Percentiles rank a stretch among this genome's conserved stretches.
Evolutionary conservation across 2,113 vertebrate genomes (phyloP).

Genomic region (Taxidea taxus): DNA sequence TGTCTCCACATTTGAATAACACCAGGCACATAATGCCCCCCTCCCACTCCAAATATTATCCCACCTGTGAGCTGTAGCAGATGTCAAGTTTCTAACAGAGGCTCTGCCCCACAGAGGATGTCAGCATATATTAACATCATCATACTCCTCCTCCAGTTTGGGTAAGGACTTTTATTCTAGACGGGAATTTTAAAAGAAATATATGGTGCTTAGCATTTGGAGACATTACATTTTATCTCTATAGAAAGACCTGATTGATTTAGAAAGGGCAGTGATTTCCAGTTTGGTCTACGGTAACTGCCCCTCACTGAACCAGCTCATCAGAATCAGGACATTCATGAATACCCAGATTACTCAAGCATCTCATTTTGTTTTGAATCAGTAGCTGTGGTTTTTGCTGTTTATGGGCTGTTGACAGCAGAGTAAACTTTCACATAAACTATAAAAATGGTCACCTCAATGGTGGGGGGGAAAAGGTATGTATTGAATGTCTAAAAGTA

Average conservation of each 20-base stretch:
- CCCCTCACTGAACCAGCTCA: neutral
- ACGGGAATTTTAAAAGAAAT: neutral
- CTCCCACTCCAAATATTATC: neutral
- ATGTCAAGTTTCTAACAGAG: neutral
- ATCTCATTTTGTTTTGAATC: conserved; percentile 25
- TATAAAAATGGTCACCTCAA: neutral
- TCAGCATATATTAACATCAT: neutral
- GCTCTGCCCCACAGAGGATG: neutral
- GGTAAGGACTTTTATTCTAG: neutral
- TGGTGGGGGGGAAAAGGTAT: neutral
- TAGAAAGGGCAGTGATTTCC: neutral
- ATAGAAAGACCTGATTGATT: neutral
- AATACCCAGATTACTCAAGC: neutral
- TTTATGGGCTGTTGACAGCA: neutral
- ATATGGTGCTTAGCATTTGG: neutral
- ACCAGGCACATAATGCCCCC: neutral
- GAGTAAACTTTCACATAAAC: neutral
- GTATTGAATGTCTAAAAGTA: neutral
- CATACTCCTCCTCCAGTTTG: neutral
- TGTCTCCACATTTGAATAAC: conserved; percentile 36
- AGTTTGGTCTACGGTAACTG: neutral
- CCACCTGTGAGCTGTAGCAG: neutral
- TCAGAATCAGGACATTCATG: neutral
- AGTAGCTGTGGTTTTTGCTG: neutral
- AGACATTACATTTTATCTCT: neutral